phyloP scores from a whole-genome alignment of 2,113 vertebrate genomes.

The Spilogale gracilis region DNA sequence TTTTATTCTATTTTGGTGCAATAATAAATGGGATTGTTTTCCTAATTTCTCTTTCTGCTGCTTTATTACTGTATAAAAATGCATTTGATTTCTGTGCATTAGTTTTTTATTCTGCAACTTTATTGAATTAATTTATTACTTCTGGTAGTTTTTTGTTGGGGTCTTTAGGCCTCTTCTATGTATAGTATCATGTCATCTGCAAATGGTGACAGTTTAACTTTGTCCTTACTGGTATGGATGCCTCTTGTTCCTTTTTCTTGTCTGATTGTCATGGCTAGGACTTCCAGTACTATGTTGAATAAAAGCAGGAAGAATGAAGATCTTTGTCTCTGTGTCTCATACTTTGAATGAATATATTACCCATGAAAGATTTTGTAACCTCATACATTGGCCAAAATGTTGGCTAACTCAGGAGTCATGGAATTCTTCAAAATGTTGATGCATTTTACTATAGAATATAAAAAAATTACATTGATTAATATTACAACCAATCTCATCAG shows the following conservation, averaged over 20 bases:
- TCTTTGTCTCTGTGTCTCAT: not conserved
- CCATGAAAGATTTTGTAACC: not conserved
- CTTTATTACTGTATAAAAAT: not conserved
- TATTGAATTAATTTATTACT: not conserved
- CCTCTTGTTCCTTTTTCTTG: not conserved
- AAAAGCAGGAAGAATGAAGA: not conserved
- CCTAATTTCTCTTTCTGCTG: not conserved
- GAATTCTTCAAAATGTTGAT: not conserved
- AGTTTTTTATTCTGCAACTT: not conserved
- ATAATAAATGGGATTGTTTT: not conserved
- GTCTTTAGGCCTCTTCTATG: not conserved
- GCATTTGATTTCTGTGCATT: not conserved
- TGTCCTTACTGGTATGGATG: not conserved
- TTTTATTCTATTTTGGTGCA: not conserved
- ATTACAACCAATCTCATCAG: not conserved
- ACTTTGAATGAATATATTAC: slow-evolving; percentile 25
- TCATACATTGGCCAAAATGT: not conserved
- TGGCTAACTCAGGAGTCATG: not conserved
- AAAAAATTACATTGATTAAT: not conserved
- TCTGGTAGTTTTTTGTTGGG: not conserved
- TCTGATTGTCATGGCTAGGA: not conserved
- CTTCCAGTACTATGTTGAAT: not conserved
- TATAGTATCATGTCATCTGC: not conserved
- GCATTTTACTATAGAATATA: not conserved
- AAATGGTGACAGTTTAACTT: not conserved